Evolutionary conservation across 2,888 invertebrate genomes (phyloP), one percentile per base, ranked within the genome.

Genomic region (Drosophila falleni): DNA sequence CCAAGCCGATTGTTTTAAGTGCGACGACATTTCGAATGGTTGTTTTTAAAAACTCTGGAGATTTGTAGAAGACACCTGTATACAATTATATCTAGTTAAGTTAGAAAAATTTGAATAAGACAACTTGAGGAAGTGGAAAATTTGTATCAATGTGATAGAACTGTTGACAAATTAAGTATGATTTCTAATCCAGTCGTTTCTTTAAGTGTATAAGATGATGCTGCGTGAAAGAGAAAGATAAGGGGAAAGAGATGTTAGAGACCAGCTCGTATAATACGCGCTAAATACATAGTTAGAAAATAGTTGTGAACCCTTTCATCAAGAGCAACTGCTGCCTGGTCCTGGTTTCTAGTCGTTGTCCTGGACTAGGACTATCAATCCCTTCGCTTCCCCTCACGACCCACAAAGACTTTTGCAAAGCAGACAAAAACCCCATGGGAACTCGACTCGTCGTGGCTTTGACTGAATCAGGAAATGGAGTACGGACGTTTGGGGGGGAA

Each of bases 281-380:
- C 88, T 86, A 87, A 86, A 86, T 89, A 87, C 89, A 86, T 89
- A 86, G 89, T 86, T 86, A 74, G 80, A 80, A 87, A 86, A 89
- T 86, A 86, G 89, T 89, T 86, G 78, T 85, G 89, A 87, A 80
- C 89, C 89, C 89, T 89, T 89, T 84, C 84, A 84, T 84, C 89
- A 86, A 42, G 62, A 68, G 61, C 80, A 75, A 71, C 67, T 71
- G 78, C 78, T 67, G 63, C 58, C 49, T 33, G 59, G 10, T 46
- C 26, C 56, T 33, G 29, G 19, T 42, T 42, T 5, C 55, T 35
- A 13, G n/a, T 33, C 46, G n/a, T 16, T 5, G 55, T 19, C 23
- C 65, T 33, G 26, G 60, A 13, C 67, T 15, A 11, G 26, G 60
- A 13, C 67, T 15, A 11, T 8, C 33, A 39, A 50, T 35, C 0